These are phyloP conservation scores for Drosophila rubida DNA, from an alignment of 2,888 invertebrate genomes.

Conservation along the genomic window DNA sequence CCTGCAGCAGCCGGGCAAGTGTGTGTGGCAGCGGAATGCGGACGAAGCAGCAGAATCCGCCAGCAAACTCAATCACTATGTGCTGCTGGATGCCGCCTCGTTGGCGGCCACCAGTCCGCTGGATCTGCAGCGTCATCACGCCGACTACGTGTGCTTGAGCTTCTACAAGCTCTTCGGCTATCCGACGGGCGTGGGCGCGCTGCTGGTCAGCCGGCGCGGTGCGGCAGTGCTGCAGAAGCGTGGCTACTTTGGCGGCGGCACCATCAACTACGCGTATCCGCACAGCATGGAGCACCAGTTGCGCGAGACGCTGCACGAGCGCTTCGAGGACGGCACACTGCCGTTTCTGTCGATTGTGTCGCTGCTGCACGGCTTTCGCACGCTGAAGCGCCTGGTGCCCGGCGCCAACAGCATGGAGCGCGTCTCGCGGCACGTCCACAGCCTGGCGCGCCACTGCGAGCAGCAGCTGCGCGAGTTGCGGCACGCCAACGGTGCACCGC, in stretches of 20 bases:
- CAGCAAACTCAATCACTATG: slow-evolving; percentile 86
- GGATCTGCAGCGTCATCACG: slow-evolving; percentile 89
- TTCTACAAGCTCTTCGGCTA: slow-evolving; percentile 99
- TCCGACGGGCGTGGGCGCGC: slow-evolving; percentile 97
- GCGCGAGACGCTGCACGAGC: slow-evolving; percentile 89
- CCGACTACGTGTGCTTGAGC: slow-evolving; percentile 96
- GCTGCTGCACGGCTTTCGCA: slow-evolving; percentile 93
- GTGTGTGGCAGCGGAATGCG: slow-evolving; percentile 42
- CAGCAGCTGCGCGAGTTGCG: slow-evolving; percentile 87
- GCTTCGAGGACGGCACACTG: slow-evolving; percentile 97
- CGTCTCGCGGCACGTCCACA: slow-evolving; percentile 91
- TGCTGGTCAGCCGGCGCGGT: slow-evolving; percentile 89
- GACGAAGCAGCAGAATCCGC: no score
- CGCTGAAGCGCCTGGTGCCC: slow-evolving; percentile 88
- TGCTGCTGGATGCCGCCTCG: slow-evolving; percentile 94
- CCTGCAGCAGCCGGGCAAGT: slow-evolving; percentile 81
- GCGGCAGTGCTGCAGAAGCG: slow-evolving; percentile 85
- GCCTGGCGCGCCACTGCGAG: slow-evolving; percentile 90
- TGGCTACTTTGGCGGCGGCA: slow-evolving; percentile 98
- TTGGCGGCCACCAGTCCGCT: slow-evolving; percentile 91
- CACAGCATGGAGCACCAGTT: slow-evolving; percentile 90
- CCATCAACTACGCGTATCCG: slow-evolving; percentile 93
- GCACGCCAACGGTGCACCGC: slow-evolving; percentile 90
- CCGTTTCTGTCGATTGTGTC: slow-evolving; percentile 94
- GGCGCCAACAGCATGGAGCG: slow-evolving; percentile 85